Evolutionary conservation across 64 coral and sea anemone genomes (phyloP), one percentile per base, ranked within the genome.

Genomic region (Hydrozoanthus tunicans): DNA sequence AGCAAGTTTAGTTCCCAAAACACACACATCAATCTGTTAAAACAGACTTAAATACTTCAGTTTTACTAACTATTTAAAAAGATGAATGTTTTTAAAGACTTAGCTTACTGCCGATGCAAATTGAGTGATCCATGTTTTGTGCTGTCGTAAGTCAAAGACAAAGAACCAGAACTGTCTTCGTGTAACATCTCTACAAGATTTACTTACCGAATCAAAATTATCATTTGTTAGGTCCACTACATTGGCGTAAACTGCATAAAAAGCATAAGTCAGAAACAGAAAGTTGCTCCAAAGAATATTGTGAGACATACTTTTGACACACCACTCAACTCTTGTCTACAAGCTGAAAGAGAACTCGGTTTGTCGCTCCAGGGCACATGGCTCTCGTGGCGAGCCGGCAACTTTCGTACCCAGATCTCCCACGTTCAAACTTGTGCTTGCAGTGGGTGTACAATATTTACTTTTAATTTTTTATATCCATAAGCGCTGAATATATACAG

Each of bases 191-290:
- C 4, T 54, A 6, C 65, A 4, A 17, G 4, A 65, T 20, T 12
- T 81, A 92, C 90, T 89, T 89, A 94, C 93, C 93, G 81, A 61
- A 84, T 94, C 93, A 89, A 94, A 94, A 89, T 94, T 94, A 23
- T 88, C 82, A 53, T 51, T 94, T 62, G 93, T 94, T 17, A 94
- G 90, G 53, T 94, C 90, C 57, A 94, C 52, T 75, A 94, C 93
- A 15, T 92, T 89, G 11, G 89, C 90, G 56, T 89, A 84, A 65
- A 71, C 70, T 64, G 90, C 53, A 83, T 15, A 53, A 70, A 91
- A 20, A 54, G 72, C 60, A 26, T 63, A 74, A 70, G 85, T 57
- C 52, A 94, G 58, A 59, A 94, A 73, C 24, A 94, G 7, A 78
- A 94, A 27, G 4, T 56, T 70, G 9, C 10, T 64, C 17, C 52